phyloP scores from a whole-genome alignment of 2,113 vertebrate species.

The Buteo buteo region DNA sequence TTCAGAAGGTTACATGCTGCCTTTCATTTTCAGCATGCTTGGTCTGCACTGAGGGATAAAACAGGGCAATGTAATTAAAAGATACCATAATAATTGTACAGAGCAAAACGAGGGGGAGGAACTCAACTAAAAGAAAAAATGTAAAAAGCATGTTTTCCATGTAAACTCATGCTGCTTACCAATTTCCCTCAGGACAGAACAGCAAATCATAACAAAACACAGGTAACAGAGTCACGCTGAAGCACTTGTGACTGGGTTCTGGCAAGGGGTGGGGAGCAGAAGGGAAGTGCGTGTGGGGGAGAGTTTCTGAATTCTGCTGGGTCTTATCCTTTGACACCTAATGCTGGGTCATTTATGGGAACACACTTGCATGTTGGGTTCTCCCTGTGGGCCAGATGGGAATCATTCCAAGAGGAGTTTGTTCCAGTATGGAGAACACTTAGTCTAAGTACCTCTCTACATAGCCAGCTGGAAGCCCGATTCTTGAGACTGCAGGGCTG shows the following conservation, averaged over 20 bases:
- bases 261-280: background rate
- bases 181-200: background rate
- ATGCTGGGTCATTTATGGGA: background rate
- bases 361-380: background rate
- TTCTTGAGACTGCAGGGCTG: background rate
- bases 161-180: background rate
- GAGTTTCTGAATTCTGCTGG: background rate
- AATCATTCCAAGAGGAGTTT: background rate
- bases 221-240: background rate
- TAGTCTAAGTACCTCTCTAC: background rate
- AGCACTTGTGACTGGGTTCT: background rate
- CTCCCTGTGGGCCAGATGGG: background rate
- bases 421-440: background rate
- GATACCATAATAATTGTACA: background rate
- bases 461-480: background rate
- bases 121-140: background rate
- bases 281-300: background rate
- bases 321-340: background rate
- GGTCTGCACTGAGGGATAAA: constrained; percentile 50
- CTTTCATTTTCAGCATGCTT: constrained; percentile 43
- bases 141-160: background rate
- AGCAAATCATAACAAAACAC: background rate
- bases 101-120: background rate
- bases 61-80: constrained; percentile 61
- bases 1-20: constrained; percentile 60